A percentile compares a stretch with the other conserved stretches of the same genome.
phyloP scores from a whole-genome alignment of 2,113 vertebrate genomes.

The Steatornis caripensis region DNA sequence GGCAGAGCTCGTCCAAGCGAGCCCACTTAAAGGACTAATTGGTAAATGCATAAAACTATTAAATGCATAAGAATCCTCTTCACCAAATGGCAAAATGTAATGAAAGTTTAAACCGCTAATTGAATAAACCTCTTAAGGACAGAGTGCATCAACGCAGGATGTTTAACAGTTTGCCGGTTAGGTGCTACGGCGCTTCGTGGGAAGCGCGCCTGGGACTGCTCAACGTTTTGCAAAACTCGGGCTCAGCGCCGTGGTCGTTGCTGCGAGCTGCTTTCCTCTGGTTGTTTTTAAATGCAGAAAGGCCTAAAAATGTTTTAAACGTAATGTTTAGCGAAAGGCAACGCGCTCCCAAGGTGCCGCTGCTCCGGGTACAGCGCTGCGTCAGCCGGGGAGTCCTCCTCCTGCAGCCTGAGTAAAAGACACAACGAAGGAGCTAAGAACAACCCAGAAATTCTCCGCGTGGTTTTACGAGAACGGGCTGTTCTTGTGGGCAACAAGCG shows the following conservation, averaged over 20 bases:
- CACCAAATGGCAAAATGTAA: slow-evolving; percentile 62
- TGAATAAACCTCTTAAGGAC: slow-evolving; percentile 74
- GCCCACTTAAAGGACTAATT: slow-evolving; percentile 27
- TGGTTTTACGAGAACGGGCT: background rate
- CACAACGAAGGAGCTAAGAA: accelerated
- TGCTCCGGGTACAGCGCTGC: accelerated
- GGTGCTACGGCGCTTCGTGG: accelerated
- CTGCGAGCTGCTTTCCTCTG: background rate
- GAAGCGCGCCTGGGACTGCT: accelerated
- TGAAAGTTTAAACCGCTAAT: slow-evolving; percentile 75
- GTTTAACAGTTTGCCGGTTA: background rate
- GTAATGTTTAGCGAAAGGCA: background rate
- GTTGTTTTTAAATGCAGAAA: background rate
- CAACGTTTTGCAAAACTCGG: background rate
- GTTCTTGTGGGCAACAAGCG: background rate
- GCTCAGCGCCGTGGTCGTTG: accelerated
- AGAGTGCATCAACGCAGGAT: background rate
- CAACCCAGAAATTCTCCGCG: accelerated
- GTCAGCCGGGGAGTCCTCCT: background rate
- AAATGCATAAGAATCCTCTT: slow-evolving; percentile 58
- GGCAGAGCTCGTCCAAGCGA: background rate
- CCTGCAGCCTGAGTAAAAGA: background rate
- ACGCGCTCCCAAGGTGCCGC: background rate
- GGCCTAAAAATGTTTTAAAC: background rate
- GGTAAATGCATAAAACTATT: slow-evolving; percentile 56